A percentile compares a stretch with the other conserved stretches of the same genome.
Conservation (phyloP, 1,140 invertebrate species). For the Caenorhabditis tropicalis region DNA sequence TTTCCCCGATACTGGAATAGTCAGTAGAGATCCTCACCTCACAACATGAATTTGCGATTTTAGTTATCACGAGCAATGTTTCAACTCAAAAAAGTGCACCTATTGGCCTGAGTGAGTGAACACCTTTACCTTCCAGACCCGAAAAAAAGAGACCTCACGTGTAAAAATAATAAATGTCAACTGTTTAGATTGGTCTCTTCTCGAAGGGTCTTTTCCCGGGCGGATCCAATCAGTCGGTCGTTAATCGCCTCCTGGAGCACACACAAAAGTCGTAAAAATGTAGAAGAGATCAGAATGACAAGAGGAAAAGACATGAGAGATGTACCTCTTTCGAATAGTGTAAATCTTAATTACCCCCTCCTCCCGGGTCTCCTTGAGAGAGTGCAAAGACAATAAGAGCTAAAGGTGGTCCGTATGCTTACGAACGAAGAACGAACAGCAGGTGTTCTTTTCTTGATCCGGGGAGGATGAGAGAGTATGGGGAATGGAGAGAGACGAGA, state of each 20-base stretch:
- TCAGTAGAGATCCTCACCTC: no score
- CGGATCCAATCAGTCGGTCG: slow-evolving; percentile 31
- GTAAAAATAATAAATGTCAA: no score
- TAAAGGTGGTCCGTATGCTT: slow-evolving; percentile 34
- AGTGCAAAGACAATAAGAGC: not conserved
- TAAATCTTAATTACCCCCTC: slow-evolving; percentile 32
- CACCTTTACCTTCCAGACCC: no score
- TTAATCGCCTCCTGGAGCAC: not conserved
- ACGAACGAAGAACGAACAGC: slow-evolving; percentile 61
- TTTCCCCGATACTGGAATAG: no score
- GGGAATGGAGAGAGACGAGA: not conserved
- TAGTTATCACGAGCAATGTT: no score
- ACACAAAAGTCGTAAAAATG: slow-evolving; percentile 29
- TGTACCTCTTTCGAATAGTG: not conserved
- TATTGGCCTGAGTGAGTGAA: no score
- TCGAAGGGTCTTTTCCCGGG: not conserved
- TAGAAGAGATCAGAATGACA: not conserved
- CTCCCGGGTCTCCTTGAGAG: no score
- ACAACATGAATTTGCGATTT: no score
- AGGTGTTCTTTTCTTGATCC: slow-evolving; percentile 56
- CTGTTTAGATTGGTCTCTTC: not conserved
- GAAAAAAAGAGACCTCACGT: no score
- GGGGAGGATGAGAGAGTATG: slow-evolving; percentile 50
- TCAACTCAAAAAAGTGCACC: no score
- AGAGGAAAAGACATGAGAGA: not conserved